These are phyloP conservation scores for Lepidostoma basale DNA, from an alignment of 1,140 invertebrate species.

Conservation along the genomic window DNA sequence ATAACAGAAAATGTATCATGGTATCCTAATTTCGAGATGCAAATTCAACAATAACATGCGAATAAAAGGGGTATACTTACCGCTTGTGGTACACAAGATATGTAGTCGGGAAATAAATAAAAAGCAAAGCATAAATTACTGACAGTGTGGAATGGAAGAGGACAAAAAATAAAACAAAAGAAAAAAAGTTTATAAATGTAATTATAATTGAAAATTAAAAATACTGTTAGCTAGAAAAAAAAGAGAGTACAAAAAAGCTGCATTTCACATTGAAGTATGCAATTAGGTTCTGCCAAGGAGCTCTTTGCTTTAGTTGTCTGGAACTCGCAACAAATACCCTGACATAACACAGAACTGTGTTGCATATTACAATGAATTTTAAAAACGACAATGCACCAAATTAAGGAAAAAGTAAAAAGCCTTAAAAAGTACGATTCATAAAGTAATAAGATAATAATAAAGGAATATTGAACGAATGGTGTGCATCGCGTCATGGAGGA, in stretches of 20 bases:
- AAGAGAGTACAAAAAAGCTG: constrained; percentile 29
- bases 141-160: constrained; percentile 15
- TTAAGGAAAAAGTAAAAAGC: constrained; percentile 20
- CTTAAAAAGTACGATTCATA: constrained; percentile 26
- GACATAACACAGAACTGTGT: constrained; percentile 4
- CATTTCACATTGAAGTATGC: constrained; percentile 22
- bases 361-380: constrained; percentile 21
- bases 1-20: neutral
- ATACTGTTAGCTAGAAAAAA: constrained; percentile 31
- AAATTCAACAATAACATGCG: neutral
- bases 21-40: neutral
- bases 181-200: constrained; percentile 30
- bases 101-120: neutral
- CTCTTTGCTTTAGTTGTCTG: neutral
- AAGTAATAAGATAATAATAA: constrained; percentile 7
- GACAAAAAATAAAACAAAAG: constrained; percentile 35
- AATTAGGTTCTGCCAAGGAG: constrained; percentile 2
- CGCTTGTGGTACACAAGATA: neutral
- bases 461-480: constrained; percentile 3
- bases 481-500: neutral
- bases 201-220: constrained; percentile 34
- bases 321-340: constrained; percentile 1
- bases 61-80: neutral
- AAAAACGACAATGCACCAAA: constrained; percentile 18
- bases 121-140: constrained; percentile 13